Base-by-base conservation (phyloP, 1,140 invertebrate species). In the Drosophila trapezifrons region DNA sequence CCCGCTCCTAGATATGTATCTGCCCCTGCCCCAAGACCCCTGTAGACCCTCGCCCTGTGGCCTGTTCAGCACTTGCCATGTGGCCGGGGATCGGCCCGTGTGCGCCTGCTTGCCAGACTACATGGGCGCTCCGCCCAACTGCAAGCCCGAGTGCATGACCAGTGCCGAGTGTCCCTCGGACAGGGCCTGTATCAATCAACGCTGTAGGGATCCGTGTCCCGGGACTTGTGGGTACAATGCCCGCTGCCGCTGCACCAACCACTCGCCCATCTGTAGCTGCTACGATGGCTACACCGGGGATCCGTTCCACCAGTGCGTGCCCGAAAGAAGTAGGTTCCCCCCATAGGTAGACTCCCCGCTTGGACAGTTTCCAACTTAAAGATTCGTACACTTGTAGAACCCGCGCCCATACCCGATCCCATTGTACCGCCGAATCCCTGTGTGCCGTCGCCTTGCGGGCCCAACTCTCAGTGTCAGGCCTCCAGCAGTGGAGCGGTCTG, bases 171-270 rank as follows among this genome's bases (percentile, higher is more conserved):
- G 97, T 92, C 91, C 95, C 17, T 94, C 95, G 70, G 94, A 97
- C 75, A 95, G 95, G 90, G 95, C 96, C 58, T 97, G 96, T 80
- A 94, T 96, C 18, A 94, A 95, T 85, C 95, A 96, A 91, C 95
- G 95, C 91, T 97, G 97, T 76, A 93, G 94, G 56, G 95, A 97
- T 92, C 96, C 96, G 4, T 97, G 96, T 90, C 93, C 94, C 15
- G 96, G 96, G 63, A 96, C 95, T 5, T 98, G 97, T 86, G 96
- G 96, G n/a, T 93, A 95, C n/a, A 96, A 96, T 89, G 96, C 97
- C 10, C 93, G 95, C 51, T 98, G 97, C 91, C 95, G 95, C 91
- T 96, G 96, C n/a, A 94, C 96, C 22, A 96, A 96, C 81, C 97
- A 97, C 86, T 96, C 95, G 86, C 96, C 96, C 17, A 95, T 97